Base-by-base conservation (phyloP, 2,888 invertebrate species). In the Baronia brevicornis region DNA sequence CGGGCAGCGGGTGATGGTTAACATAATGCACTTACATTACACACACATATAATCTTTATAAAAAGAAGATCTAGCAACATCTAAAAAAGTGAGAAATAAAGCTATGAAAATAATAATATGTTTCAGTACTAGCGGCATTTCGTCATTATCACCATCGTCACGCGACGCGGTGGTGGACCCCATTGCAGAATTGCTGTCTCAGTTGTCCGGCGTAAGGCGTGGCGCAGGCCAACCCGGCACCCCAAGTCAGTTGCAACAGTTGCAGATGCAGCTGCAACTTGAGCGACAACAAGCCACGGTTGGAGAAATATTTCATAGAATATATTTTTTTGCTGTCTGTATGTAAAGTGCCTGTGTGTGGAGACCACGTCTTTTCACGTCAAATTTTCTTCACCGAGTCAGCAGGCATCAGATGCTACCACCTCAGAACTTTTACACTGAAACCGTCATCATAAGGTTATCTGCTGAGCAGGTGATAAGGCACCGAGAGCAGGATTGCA, bases 131-230 rank as follows among this genome's bases (percentile, higher is more conserved):
- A 90, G 93, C 52, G 94, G 93, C 41, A 88, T 95, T 58, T 92
- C 94, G 58, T 92, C 93, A 49, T 82, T 94, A 60, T 94, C 94
- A 55, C 95, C 96, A 50, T 95, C 92, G 59, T 93, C 93, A 60
- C 90, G 97, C 54, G 97, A 97, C 73, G 91, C 94, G 44, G 97
- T 97, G 46, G 97, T 97, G 44, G 98, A 98, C 86, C 97, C 97
- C 39, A 97, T 97, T 61, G 95, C 97, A 44, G 98, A 98, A 86
- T 87, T 98, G 46, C 86, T 98, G 46, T 96, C 97, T 37, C 97
- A 97, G 85, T 87, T 98, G 70, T 96, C 97, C 28, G 96, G 96
- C 56, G 97, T 96, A 48, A 87, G 97, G 60, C 91, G 95, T 79
- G 59, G 86, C 74, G 71, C 87, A 54, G 77, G 78, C 33, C 77